Percentiles rank a stretch among this genome's conserved stretches.
Evolutionary conservation across 2,113 vertebrate species (phyloP).

Genomic region (Micronisus gabar): DNA sequence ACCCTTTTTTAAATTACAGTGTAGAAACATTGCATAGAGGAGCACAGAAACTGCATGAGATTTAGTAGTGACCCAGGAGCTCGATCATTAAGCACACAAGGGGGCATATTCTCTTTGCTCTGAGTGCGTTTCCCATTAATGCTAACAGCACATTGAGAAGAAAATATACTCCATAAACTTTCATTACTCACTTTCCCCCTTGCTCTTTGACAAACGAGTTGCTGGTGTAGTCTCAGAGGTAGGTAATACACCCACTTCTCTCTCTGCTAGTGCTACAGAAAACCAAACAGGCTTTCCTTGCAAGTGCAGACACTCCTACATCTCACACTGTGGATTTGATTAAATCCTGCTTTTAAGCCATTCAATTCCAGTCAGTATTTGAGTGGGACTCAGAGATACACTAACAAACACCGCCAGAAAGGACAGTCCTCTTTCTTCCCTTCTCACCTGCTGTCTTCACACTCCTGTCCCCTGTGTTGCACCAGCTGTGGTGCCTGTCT

Average conservation of each 20-base stretch:
- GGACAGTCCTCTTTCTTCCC: not conserved
- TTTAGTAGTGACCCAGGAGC: not conserved
- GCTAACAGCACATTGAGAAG: not conserved
- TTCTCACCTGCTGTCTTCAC: not conserved
- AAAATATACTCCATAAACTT: not conserved
- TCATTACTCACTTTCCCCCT: not conserved
- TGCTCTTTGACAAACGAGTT: not conserved
- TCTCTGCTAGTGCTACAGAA: not conserved
- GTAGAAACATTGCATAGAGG: not conserved
- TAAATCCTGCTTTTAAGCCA: not conserved
- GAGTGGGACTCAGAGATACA: not conserved
- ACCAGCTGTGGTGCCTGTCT: not conserved
- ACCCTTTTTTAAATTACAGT: not conserved
- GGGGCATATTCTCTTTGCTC: not conserved
- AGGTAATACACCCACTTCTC: not conserved
- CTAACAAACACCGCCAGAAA: not conserved
- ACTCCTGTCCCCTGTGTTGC: accelerated
- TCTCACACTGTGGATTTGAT: not conserved
- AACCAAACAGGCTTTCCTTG: not conserved
- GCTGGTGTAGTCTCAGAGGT: not conserved
- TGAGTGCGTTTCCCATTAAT: not conserved
- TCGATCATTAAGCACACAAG: not conserved
- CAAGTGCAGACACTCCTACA: no score
- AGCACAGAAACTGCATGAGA: not conserved
- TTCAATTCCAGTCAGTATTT: not conserved